phyloP scores from a whole-genome alignment of 2,113 vertebrate genomes.

The Aleadryas rufinucha region DNA sequence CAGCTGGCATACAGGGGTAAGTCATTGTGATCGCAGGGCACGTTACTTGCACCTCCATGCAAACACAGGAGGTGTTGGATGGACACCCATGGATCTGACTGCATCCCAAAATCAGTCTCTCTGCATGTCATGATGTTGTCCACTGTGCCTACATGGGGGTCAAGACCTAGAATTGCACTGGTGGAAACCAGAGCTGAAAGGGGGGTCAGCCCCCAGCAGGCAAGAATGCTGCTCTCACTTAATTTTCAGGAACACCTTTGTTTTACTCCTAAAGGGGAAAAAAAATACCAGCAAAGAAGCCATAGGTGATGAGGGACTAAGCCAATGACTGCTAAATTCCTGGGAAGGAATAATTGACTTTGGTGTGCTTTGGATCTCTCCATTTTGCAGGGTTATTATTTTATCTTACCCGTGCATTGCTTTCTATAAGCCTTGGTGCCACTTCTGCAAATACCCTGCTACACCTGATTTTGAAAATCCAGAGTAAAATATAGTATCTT shows the following conservation, averaged over 20 bases:
- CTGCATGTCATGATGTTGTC: not conserved
- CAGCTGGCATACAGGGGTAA: not conserved
- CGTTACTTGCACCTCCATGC: not conserved
- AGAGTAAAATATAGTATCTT: not conserved
- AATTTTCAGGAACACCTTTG: not conserved
- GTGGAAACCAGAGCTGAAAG: not conserved
- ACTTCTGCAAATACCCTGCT: not conserved
- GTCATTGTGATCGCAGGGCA: accelerated
- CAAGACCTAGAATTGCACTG: not conserved
- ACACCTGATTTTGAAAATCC: not conserved
- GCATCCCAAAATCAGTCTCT: not conserved
- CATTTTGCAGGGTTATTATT: not conserved
- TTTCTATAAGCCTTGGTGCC: not conserved
- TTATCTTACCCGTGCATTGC: not conserved
- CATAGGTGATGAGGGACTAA: not conserved
- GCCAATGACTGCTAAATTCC: not conserved
- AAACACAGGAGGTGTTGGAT: not conserved
- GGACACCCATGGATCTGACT: not conserved
- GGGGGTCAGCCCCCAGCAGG: not conserved
- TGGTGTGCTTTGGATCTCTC: not conserved
- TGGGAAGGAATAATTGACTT: not conserved
- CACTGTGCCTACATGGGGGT: not conserved
- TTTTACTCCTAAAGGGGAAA: not conserved
- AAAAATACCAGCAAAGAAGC: not conserved
- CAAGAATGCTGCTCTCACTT: not conserved